Base-by-base conservation (phyloP, 2,888 invertebrate genomes). In the Ormia ochracea region DNA sequence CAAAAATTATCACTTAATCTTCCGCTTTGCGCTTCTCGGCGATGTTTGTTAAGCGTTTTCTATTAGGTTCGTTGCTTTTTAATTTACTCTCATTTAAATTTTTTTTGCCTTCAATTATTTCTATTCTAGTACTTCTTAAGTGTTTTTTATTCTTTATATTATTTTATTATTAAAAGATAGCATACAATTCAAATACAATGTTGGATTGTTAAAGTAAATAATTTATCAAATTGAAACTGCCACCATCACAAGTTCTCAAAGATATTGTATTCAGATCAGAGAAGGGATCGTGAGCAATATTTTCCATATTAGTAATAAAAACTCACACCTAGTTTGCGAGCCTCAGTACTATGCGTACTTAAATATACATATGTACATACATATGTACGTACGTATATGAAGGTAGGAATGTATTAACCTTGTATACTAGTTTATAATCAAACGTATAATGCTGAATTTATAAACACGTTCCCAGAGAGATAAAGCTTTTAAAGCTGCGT, bases 1-100 rank as follows among this genome's bases (percentile, higher is more conserved):
- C 59, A 72, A 65, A 33, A 45, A 21, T 54, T 78, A 48, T 72
- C 45, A 65, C 70, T 63, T 58, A 73, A 73, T 78, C 78, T 54
- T 28, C 28, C 58, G 58, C 69, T 74, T 50, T 45, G 21, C 17
- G 36, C 65, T 74, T 79, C 69, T 79, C 74, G 33, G 6, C 28
- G 28, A 52, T 17, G 33, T 61, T 61, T 63, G 7, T 58, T 56
- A 65, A 69, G 74, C 58, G 28, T 38, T 58, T 65, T 70, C 38
- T 63, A 14, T 50, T 58, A 7, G 58, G 23, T 69, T 38, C 19
- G 23, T 58, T 48, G 4, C 7, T 38, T 61, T 43, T 23, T 28
- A 10, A 48, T 33, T 33, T 65, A 50, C 36, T 45, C n/a, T 4
- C 17, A 21, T 66, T n/a, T 68, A 26, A 50, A 61, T 43, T 17